Conservation (phyloP, 2,888 invertebrate genomes). For the Brachypalpus laphriformis region DNA sequence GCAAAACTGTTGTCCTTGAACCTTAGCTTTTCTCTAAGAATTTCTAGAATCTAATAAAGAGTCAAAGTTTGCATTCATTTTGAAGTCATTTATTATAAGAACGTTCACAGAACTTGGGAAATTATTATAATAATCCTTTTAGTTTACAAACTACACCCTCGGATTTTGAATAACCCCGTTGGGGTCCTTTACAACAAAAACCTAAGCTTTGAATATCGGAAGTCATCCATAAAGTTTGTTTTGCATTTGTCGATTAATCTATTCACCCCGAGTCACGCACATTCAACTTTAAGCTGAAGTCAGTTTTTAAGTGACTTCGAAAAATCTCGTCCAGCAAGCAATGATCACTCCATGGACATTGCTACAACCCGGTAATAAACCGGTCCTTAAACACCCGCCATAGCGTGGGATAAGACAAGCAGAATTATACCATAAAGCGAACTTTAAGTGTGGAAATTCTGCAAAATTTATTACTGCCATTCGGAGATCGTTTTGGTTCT, state of each 20-base stretch:
- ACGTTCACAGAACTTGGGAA: no score
- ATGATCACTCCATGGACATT: constrained; percentile 46
- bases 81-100: no score
- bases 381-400: constrained; percentile 51
- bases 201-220: background rate
- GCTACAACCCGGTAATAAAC: constrained; percentile 43
- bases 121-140: no score
- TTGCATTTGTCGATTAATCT: background rate
- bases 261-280: constrained; percentile 13
- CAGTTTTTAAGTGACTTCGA: constrained; percentile 28
- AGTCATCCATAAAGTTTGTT: background rate
- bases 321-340: constrained; percentile 36
- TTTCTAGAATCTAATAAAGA: no score
- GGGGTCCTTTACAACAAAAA: background rate
- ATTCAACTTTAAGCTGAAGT: constrained; percentile 6
- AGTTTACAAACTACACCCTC: no score
- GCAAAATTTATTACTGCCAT: constrained; percentile 56
- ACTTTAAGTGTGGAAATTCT: constrained; percentile 61
- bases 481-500: constrained; percentile 22
- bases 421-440: constrained; percentile 51
- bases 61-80: no score
- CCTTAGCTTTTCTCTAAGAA: no score
- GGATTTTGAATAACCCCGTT: no score
- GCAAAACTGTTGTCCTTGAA: no score
- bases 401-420: constrained; percentile 40